Base-by-base conservation (phyloP, 2,797 vertebrate genomes). In the Glossophaga mutica region DNA sequence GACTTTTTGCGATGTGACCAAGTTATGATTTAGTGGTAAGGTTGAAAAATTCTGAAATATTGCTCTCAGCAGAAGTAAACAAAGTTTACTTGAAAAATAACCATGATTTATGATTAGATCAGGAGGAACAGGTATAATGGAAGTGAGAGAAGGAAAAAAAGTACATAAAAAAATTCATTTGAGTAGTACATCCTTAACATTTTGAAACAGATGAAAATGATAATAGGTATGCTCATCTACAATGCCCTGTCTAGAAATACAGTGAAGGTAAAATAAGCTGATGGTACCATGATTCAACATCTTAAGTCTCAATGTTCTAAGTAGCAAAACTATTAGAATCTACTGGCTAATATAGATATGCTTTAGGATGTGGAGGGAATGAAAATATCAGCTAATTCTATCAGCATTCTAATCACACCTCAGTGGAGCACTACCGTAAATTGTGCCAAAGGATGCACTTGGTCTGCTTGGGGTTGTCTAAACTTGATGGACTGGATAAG, bases 31-130 rank as follows among this genome's bases (percentile, higher is more conserved):
- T 67, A 59, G 21, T 77, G 42, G 22, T 57, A 81, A 82, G 0
- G 16, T 21, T 91, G 50, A 50, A 94, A 76, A 82, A 32, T 29
- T 70, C 48, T 87, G 34, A 96, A 91, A 52, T 85, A 73, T 22
- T 67, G 11, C 59, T 86, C 4, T 9, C 48, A 81, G 22, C 14
- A 55, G 44, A 70, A 87, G 1, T 22, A 67, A 91, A 91, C 14
- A 48, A 70, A 59, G 9, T 21, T 19, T 42, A 34, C 34, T 62
- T 87, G 3, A 74, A 55, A 76, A 81, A 39, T 74, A 6, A 5
- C 7, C 32, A 83, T 15, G 24, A 32, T 42, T 78, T 62, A 68
- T 90, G 46, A 87, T 91, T 65, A 71, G 44, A 5, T 42, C 52
- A 68, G 15, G 4, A 68, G 81, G 10, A 24, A 37, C 34, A 46